A percentile compares a stretch with the other conserved stretches of the same genome.
Conservation (phyloP, 2,888 invertebrate genomes). For the Ceratothoa steindachneri region DNA sequence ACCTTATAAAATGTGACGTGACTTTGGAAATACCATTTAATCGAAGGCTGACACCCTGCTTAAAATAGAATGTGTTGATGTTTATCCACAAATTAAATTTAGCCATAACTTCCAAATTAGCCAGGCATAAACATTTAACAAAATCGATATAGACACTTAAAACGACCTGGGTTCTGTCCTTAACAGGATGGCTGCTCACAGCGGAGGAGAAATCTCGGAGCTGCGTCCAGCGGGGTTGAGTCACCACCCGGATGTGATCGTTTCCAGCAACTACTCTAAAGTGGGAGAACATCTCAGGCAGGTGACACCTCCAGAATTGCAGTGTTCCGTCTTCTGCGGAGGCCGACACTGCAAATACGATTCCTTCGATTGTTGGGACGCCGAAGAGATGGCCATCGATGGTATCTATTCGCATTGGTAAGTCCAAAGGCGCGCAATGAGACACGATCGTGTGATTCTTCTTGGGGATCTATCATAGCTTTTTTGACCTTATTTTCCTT, state of each 20-base stretch:
- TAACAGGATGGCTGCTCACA: background rate
- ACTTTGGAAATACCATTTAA: too few species aligned
- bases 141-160: too few species aligned
- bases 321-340: constrained; percentile 79
- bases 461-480: too few species aligned
- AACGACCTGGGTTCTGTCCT: too few species aligned
- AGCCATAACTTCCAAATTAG: too few species aligned
- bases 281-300: constrained; percentile 34
- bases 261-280: constrained; percentile 37
- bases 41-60: too few species aligned
- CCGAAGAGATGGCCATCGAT: constrained; percentile 65
- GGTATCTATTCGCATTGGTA: constrained; percentile 82
- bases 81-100: too few species aligned
- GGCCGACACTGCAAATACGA: constrained; percentile 79
- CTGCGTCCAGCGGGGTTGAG: constrained; percentile 26
- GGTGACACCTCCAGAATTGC: constrained; percentile 63
- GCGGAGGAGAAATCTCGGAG: constrained; percentile 10
- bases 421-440: too few species aligned
- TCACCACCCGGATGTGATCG: constrained; percentile 16
- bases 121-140: too few species aligned
- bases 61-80: too few species aligned
- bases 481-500: too few species aligned
- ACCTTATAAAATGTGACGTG: too few species aligned
- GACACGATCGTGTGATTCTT: background rate
- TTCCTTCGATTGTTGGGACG: constrained; percentile 61